Evolutionary conservation across 2,113 vertebrate genomes (phyloP).

Genomic region (Alligator sinensis): DNA sequence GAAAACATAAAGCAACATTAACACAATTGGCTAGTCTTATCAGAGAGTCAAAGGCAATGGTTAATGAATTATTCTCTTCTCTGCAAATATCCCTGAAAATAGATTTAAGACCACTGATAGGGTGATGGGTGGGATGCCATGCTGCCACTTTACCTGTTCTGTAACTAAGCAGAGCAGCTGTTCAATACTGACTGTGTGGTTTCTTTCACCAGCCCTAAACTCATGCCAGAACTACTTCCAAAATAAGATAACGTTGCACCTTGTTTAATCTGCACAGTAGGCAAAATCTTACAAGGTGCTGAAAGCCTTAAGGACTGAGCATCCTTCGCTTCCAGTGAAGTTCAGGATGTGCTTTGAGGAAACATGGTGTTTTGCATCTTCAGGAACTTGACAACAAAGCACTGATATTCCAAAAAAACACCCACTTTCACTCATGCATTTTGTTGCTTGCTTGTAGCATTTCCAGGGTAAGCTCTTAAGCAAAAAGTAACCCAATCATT

Average conservation of each 20-base stretch:
- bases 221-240: constrained; percentile 12
- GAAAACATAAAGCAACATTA: background rate
- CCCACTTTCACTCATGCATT: constrained; percentile 50
- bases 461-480: constrained; percentile 45
- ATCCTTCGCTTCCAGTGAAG: background rate
- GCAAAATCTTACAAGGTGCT: background rate
- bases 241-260: background rate
- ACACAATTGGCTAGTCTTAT: background rate
- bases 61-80: background rate
- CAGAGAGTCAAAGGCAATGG: background rate
- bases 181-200: constrained; percentile 23
- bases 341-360: background rate
- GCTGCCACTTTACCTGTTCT: background rate
- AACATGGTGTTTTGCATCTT: constrained; percentile 17
- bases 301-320: background rate
- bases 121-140: background rate
- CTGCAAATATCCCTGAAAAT: background rate
- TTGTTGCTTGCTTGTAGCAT: constrained; percentile 36
- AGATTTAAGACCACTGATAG: background rate
- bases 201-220: background rate
- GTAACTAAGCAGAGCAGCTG: background rate
- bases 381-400: constrained; percentile 40
- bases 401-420: constrained; percentile 60
- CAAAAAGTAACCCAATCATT: constrained; percentile 41
- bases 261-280: background rate